Percentiles rank a stretch among this genome's conserved stretches.
Evolutionary conservation across 2,113 vertebrate genomes (phyloP).

Genomic region (Alaudala cheleensis): DNA sequence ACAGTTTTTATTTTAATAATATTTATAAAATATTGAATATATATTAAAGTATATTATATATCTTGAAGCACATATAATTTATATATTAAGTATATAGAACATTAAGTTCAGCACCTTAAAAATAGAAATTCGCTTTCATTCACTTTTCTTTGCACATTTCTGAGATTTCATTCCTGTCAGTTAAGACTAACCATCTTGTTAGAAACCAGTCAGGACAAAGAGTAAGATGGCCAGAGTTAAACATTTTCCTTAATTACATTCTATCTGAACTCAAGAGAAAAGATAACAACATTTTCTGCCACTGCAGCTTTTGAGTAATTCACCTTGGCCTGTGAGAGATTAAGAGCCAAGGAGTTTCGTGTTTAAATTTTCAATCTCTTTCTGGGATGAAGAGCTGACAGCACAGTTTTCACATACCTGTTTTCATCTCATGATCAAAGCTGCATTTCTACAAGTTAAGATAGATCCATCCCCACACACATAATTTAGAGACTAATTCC

Average conservation of each 20-base stretch:
- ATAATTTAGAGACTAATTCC: not conserved
- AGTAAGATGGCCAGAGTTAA: not conserved
- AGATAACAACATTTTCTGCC: not conserved
- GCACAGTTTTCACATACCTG: not conserved
- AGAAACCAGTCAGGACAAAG: not conserved
- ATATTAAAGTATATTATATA: not conserved
- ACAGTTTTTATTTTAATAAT: not conserved
- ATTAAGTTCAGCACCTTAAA: conserved; percentile 27
- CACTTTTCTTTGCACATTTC: conserved; percentile 21
- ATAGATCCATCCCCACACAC: not conserved
- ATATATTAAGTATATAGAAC: not conserved
- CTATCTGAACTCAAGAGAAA: not conserved
- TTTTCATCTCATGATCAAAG: not conserved
- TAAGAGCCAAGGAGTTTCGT: not conserved
- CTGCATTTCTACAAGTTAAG: not conserved
- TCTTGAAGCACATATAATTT: not conserved
- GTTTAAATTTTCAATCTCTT: not conserved
- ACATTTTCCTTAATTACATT: conserved; percentile 40
- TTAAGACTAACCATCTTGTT: not conserved
- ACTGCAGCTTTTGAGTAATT: not conserved
- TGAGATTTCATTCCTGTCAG: not conserved
- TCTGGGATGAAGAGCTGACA: not conserved
- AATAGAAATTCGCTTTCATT: conserved; percentile 31
- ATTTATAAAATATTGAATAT: not conserved
- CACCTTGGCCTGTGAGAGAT: not conserved